Evolutionary conservation across 1,140 invertebrate genomes (phyloP), one percentile per base, ranked within the genome.

Genomic region (Aleiodes sp.): DNA sequence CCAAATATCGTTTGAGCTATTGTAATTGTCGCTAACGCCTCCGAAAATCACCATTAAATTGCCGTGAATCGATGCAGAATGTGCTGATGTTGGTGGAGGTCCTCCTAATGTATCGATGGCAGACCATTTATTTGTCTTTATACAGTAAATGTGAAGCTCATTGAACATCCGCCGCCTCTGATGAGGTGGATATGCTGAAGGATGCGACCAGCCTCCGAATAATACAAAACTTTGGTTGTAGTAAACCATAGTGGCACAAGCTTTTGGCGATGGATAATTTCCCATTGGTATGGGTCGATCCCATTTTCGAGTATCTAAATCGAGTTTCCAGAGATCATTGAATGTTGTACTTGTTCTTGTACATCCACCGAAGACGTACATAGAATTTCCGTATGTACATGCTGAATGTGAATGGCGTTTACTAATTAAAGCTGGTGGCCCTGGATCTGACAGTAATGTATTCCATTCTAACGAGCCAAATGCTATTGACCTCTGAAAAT

Each of bases 341-440:
- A 98, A 99, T 8, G 97, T 96, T 16, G 97, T 98, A 76, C 92
- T 93, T 35, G 94, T 93, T 29, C 94, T 93, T n/a, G 96, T 97
- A 75, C 95, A 98, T 0, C 97, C 97, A 56, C 97, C 97, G 90
- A 98, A 98, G 29, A 98, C 90, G 83, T 95, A 98, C 94, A 98
- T 94, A 2, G 90, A 92, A 84, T 94, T 94, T 57, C 90, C 90
- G 81, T 92, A 89, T 65, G 93, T 91, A 78, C 93, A 96, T 43
- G 96, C 94, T 72, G 94, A 92, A 89, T 98, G 96, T 0, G 96
- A 97, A 86, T 96, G 97, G 71, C 96, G 88, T 82, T 95, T 95
- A 2, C 94, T 92, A 72, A 98, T 96, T 14, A 89, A 90, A 14
- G 91, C 90, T 43, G 87, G 80, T 78, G 88, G 88, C 2, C 4